Percentiles rank a stretch among this genome's conserved stretches.
Evolutionary conservation across 2,888 invertebrate species (phyloP).

Genomic region (Macrosoma leucophasiata): DNA sequence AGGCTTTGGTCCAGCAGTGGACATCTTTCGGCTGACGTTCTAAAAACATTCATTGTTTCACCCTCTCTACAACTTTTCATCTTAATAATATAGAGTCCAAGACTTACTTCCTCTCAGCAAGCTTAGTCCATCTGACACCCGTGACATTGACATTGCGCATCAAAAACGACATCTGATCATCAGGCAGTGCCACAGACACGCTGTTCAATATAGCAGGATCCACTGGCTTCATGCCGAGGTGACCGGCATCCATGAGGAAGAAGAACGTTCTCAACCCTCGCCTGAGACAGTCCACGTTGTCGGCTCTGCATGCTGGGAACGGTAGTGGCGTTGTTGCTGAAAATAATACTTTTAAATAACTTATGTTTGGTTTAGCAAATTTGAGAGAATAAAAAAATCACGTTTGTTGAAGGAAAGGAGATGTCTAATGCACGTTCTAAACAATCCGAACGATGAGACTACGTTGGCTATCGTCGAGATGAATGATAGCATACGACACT

Average conservation of each 20-base stretch:
- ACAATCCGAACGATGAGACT: too few relatives aligned
- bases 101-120: slow-evolving; percentile 49
- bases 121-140: slow-evolving; percentile 59
- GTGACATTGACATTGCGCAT: slow-evolving; percentile 59
- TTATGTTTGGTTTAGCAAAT: too few relatives aligned
- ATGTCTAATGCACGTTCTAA: too few relatives aligned
- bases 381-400: too few relatives aligned
- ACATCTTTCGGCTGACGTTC: too few relatives aligned
- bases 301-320: slow-evolving; percentile 54
- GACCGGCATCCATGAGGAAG: slow-evolving; percentile 55
- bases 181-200: slow-evolving; percentile 48
- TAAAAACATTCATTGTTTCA: too few relatives aligned
- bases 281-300: slow-evolving; percentile 54
- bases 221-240: slow-evolving; percentile 54
- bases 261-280: slow-evolving; percentile 61
- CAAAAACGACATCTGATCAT: slow-evolving; percentile 50
- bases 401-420: too few relatives aligned
- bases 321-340: slow-evolving; percentile 41
- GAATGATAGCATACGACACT: too few relatives aligned
- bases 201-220: slow-evolving; percentile 56
- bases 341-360: slow-evolving; percentile 3
- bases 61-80: too few relatives aligned
- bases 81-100: too few relatives aligned
- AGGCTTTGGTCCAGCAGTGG: too few relatives aligned
- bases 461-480: too few relatives aligned